Evolutionary conservation across 2,888 invertebrate species (phyloP), one percentile per base, ranked within the genome.

Genomic region (Capitulum mitella): DNA sequence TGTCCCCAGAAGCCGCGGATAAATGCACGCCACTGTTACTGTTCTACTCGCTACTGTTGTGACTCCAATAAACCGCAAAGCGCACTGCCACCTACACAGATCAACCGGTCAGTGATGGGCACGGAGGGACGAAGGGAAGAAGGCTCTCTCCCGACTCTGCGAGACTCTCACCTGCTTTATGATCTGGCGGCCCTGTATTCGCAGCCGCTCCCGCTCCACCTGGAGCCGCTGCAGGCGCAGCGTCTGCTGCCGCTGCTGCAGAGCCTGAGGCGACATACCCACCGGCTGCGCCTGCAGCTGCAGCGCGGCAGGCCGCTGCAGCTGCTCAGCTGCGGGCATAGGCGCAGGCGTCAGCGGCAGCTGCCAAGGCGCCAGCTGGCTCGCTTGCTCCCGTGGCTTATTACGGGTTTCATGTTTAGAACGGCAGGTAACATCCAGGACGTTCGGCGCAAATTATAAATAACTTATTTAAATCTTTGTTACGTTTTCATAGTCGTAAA

Each of bases 141-240:
- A n/a, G n/a, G n/a, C n/a, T n/a, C n/a, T n/a, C n/a, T n/a, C n/a
- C n/a, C n/a, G n/a, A n/a, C n/a, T n/a, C n/a, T n/a, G n/a, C n/a
- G n/a, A n/a, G n/a, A n/a, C n/a, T n/a, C 64, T 64, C 87, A 92
- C 93, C 91, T 94, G 94, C 85, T 93, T 89, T 86, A 92, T 90
- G 84, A 95, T 94, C 88, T 95, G 95, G 87, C 93, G 93, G 86
- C 94, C 94, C 83, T 95, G 90, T 84, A 93, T 91, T 87, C 94
- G 94, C 83, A 96, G 90, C 84, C 92, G 90, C 86, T 96, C 95
- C 81, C 95, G 89, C 87, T 96, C 96, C 85, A 93, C 89, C 86
- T 95, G 93, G 83, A 96, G 88, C 80, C 93, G 92, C 85, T 93
- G 93, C 80, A 94, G 88, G 83, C 93, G 90, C 81, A 92, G 82